Evolutionary conservation across 2,797 vertebrate species (phyloP), one percentile per base, ranked within the genome.

Genomic region (Gallinago stenura): DNA sequence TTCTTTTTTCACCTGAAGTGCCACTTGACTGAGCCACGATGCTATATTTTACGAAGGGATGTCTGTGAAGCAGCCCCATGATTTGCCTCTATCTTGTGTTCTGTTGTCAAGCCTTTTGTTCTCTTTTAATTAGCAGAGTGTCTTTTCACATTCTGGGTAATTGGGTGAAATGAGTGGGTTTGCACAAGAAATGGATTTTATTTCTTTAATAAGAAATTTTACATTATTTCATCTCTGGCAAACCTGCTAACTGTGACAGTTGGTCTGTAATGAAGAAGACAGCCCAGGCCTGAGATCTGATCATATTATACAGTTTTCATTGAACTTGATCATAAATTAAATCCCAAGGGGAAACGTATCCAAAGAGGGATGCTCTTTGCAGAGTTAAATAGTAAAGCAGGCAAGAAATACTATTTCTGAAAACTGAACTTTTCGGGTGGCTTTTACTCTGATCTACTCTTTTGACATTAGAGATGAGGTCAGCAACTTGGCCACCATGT

Each of bases 31-130:
- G 25, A 50, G 28, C 15, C 28, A 9, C 9, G 7, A 15, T 64
- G 20, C 19, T 41, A n/a, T 6, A 6, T 41, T 81, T 71, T 51
- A 45, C n/a, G 21, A 35, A 76, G 8, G 2, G 7, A 10, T 41
- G 18, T n/a, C 65, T 65, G 41, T 48, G 64, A 83, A 80, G 24
- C 25, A 87, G 22, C 3, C 57, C 11, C 0, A 0, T 17, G 33
- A 60, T 71, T 75, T 71, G 39, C 14, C 8, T 48, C 41, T 57
- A 25, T 31, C 9, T 62, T 89, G 12, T 1, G 0, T 28, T 6
- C 12, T 56, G 19, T 41, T 3, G 1, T 78, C 61, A 84, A 78
- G 39, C 8, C 30, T 58, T 15, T 19, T 41, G 8, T 11, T 85
- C 15, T 26, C 22, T 65, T 72, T 50, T 43, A 72, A 31, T 37